Base-by-base conservation (phyloP, 2,888 invertebrate genomes). In the Drosophila rellima region DNA sequence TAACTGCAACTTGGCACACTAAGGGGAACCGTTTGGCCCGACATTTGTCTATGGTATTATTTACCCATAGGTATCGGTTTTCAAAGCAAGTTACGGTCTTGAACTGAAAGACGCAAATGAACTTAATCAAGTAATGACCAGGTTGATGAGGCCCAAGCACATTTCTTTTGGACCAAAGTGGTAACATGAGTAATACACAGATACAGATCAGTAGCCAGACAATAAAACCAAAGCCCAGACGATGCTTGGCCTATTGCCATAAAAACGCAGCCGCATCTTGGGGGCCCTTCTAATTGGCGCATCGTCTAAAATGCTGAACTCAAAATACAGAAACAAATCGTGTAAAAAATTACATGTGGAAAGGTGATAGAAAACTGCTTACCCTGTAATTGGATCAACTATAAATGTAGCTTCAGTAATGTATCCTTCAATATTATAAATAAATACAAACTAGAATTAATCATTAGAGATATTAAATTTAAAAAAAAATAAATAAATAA, bases 71-170 rank as follows among this genome's bases (percentile, higher is more conserved):
- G 59, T 77, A 84, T 87, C 85, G 70, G 29, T 74, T 83, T 87
- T 74, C 82, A 68, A 68, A 55, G 20, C 31, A 52, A 66, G 31
- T 55, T 70, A 60, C 62, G 57, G 42, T 62, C 48, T 61, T 64
- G 52, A 68, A 65, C 44, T 65, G 64, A 54, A 64, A 76, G 48
- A 74, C 72, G 82, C 75, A 75, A 83, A 84, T 83, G 88, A 83
- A 87, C 88, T 87, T 84, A 70, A 87, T 83, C 83, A 84, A 82
- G 82, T 83, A 87, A 83, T 83, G 88, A 87, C 88, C 85, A 37
- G 76, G 55, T 73, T 83, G 83, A 83, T 83, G 85, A 78, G 85
- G 65, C 71, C 57, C 74, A 63, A 64, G 70, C 74, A 70, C 77
- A 79, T 84, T 84, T 81, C 80, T 82, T 81, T 31, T 63, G 77